Base-by-base conservation (phyloP, 2,888 invertebrate genomes). In the Dryadula phaetusa region DNA sequence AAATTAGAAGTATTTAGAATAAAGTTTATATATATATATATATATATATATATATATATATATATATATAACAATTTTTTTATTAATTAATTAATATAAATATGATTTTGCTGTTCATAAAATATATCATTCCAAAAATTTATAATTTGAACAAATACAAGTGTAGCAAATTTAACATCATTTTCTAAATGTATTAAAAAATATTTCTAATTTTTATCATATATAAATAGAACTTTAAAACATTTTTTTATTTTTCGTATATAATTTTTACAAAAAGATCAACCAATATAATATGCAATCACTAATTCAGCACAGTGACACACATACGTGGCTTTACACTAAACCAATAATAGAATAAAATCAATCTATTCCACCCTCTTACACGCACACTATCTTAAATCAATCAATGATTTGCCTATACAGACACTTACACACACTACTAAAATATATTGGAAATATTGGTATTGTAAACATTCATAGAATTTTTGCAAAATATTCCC, bases 341-440 rank as follows among this genome's bases (percentile, higher is more conserved):
- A 92, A 92, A 91, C 91, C 92, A 91, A 92, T 91, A 92, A 91
- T 91, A 88, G 84, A 90, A 91, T 87, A 84, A 90, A 92, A 91
- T 90, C 91, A 91, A 92, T 92, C 90, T 83, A 89, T 87, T 87
- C 86, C 85, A 87, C 89, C 91, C 91, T 90, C 91, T 86, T 81
- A 75, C 72, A 84, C 85, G 62, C 87, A 88, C 84, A 88, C 90
- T 60, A 70, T 37, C 62, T 70, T 66, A 80, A 63, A 68, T 74
- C 83, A 88, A 90, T 88, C 88, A 87, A 87, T 86, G 85, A 85
- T 84, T 80, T 83, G 70, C 78, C 73, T 76, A 79, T 80, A 74
- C 74, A 70, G 77, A 87, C 82, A 76, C 83, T 81, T 80, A 84
- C 84, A 72, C 74, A 79, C 76, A 79, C 78, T 78, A 72, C 62